These are phyloP conservation scores for Catocala sponsa DNA, from an alignment of 2,888 invertebrate genomes.

Conservation along the genomic window DNA sequence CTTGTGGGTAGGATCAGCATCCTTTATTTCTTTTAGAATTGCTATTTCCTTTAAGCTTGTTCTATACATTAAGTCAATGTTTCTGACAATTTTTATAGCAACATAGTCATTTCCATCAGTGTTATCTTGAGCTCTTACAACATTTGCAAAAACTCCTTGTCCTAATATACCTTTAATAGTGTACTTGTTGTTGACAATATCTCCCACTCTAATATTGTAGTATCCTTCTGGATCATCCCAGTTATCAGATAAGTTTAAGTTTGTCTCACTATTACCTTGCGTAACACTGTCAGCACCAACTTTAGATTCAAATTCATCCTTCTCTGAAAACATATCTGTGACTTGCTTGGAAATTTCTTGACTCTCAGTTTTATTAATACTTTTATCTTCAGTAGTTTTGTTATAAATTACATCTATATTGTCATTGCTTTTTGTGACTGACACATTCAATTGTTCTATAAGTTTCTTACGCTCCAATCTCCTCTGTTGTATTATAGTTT, in stretches of 20 bases:
- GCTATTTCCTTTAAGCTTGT: constrained; percentile 98
- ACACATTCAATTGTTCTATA: constrained; percentile 85
- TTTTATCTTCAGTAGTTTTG: constrained; percentile 19
- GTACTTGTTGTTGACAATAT: constrained; percentile 94
- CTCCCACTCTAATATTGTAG: constrained; percentile 97
- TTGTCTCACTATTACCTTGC: constrained; percentile 84
- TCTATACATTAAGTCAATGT: constrained; percentile 99
- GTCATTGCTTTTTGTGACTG: constrained; percentile 42
- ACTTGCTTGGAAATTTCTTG: constrained; percentile 70
- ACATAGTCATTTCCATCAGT: constrained; percentile 95
- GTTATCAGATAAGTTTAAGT: constrained; percentile 97
- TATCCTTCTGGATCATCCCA: constrained; percentile 99
- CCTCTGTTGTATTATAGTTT: constrained; percentile 95
- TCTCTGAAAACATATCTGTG: constrained; percentile 97
- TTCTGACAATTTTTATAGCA: constrained; percentile 99
- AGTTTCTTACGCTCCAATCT: constrained; percentile 96
- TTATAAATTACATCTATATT: constrained; percentile 24
- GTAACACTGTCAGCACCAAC: constrained; percentile 63
- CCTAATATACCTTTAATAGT: constrained; percentile 98
- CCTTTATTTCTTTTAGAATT: constrained; percentile 96
- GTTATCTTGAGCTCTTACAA: constrained; percentile 96
- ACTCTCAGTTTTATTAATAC: constrained; percentile 20
- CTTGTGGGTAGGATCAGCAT: constrained; percentile 98
- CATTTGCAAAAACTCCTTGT: constrained; percentile 99
- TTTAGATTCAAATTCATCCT: constrained; percentile 94